Evolutionary conservation across 2,113 vertebrate genomes (phyloP).

Genomic region (Bos indicus): DNA sequence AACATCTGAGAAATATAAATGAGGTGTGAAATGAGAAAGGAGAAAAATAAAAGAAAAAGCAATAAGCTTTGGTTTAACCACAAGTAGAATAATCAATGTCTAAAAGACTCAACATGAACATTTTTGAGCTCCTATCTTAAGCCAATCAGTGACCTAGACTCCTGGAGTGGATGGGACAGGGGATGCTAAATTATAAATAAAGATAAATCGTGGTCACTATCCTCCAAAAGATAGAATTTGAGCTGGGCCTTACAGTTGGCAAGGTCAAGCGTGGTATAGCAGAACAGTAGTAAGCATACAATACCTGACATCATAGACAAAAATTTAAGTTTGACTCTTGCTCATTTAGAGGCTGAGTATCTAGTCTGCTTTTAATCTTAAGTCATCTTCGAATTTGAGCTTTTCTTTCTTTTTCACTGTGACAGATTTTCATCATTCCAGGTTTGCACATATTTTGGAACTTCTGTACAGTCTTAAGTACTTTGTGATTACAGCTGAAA

Average conservation of each 20-base stretch:
- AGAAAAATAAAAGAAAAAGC: neutral
- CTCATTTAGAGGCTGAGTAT: slow-evolving; percentile 8
- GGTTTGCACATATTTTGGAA: slow-evolving; percentile 44
- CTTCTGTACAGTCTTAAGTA: slow-evolving; percentile 14
- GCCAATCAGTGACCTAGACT: neutral
- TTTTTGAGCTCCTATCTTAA: neutral
- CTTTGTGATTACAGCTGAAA: slow-evolving; percentile 42
- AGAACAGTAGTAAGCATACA: neutral
- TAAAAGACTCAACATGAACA: neutral
- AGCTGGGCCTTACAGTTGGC: neutral
- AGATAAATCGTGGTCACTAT: neutral
- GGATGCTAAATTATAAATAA: neutral
- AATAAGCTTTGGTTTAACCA: neutral
- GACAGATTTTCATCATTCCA: slow-evolving; percentile 42
- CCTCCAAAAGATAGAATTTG: neutral
- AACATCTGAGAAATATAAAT: slow-evolving; percentile 16
- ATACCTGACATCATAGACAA: neutral
- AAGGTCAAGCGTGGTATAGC: neutral
- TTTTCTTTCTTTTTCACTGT: slow-evolving; percentile 35
- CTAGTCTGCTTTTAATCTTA: neutral
- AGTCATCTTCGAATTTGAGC: neutral
- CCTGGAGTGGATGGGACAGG: neutral
- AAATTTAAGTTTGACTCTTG: neutral
- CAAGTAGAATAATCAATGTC: neutral
- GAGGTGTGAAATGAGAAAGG: neutral